These are phyloP conservation scores for Bryconaethiops microstoma DNA, from an alignment of 2,797 vertebrate genomes.

Conservation along the genomic window DNA sequence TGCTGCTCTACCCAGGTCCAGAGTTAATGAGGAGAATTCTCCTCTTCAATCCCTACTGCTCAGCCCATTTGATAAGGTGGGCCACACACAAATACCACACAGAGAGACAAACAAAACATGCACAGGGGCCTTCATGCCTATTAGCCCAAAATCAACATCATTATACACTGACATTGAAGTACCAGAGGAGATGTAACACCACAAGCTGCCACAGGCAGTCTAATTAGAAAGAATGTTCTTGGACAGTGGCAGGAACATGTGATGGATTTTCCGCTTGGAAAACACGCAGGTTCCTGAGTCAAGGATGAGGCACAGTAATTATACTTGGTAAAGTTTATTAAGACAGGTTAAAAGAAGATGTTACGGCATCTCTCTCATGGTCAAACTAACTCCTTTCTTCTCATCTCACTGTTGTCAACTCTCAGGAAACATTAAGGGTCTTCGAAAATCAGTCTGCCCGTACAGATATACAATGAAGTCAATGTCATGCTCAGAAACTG, in stretches of 20 bases:
- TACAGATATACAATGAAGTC: no score
- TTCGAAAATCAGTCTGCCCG: no score
- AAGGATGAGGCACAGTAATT: no score
- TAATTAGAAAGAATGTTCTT: conserved; percentile 9
- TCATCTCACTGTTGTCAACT: no score
- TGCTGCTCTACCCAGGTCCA: conserved; percentile 39
- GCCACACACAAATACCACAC: conserved; percentile 35
- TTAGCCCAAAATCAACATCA: conserved; percentile 47
- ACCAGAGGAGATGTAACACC: background rate
- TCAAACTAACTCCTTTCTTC: no score
- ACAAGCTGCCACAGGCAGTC: background rate
- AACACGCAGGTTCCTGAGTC: no score
- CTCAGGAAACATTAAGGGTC: no score
- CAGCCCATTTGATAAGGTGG: conserved; percentile 17
- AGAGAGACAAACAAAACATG: conserved; percentile 28
- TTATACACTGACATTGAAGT: conserved; percentile 20
- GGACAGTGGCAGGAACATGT: background rate
- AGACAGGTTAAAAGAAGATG: no score
- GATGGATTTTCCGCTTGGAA: background rate
- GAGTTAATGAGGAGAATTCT: conserved; percentile 49
- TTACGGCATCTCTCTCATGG: no score
- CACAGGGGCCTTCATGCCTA: conserved; percentile 13
- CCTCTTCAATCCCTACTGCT: conserved; percentile 31
- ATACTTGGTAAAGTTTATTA: no score
- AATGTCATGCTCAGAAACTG: no score